A percentile compares a stretch with the other conserved stretches of the same genome.
Evolutionary conservation across 2,888 invertebrate species (phyloP).

Genomic region (Caenorhabditis virilis): DNA sequence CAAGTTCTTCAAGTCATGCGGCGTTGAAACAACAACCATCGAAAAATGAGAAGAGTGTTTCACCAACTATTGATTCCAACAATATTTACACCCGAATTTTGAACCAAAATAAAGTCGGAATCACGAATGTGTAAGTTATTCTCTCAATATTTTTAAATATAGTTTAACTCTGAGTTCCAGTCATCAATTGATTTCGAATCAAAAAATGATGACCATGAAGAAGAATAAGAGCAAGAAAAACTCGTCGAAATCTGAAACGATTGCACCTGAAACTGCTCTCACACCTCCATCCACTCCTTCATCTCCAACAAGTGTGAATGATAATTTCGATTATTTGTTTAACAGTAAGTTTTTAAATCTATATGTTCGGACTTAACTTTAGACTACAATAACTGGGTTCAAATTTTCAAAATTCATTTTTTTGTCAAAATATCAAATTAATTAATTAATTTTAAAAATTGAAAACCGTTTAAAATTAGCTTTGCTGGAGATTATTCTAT

Average conservation of each 20-base stretch:
- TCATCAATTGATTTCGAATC: slow-evolving; percentile 3
- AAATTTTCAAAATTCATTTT: no score
- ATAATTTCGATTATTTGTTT: background rate
- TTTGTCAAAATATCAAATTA: no score
- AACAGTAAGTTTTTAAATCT: background rate
- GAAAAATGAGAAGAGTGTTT: no score
- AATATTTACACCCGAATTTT: no score
- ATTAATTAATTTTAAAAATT: no score
- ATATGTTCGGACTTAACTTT: background rate
- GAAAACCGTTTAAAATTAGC: no score
- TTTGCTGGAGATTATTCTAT: no score
- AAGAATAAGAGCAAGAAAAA: background rate
- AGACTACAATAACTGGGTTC: background rate
- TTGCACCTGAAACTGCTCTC: slow-evolving; percentile 3
- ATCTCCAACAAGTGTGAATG: slow-evolving; percentile 1
- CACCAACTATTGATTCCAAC: no score
- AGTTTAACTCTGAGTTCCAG: background rate
- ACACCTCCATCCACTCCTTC: slow-evolving; percentile 9
- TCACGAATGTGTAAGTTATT: slow-evolving; percentile 4
- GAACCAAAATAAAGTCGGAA: background rate
- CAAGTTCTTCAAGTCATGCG: background rate
- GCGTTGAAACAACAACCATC: background rate
- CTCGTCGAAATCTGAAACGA: background rate
- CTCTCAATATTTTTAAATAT: background rate
- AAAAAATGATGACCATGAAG: slow-evolving; percentile 1